Evolutionary conservation across 2,888 invertebrate genomes (phyloP).

Genomic region (Cotesia congregata): DNA sequence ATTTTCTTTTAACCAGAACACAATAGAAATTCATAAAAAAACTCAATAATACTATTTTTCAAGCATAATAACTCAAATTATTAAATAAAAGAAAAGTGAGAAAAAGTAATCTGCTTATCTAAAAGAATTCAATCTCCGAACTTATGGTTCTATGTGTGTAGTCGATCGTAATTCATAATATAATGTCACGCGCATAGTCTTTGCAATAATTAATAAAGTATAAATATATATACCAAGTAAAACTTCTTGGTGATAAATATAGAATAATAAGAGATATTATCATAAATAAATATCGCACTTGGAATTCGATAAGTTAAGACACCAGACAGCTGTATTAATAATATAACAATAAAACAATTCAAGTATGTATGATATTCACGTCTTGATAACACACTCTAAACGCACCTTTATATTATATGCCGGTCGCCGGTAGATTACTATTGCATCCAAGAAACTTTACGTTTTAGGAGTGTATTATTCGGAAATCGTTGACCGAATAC

Average conservation of each 20-base stretch:
- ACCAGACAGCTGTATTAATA: background rate
- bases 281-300: background rate
- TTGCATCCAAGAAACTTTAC: slow-evolving; percentile 3
- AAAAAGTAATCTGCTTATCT: background rate
- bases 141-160: background rate
- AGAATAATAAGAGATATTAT: slow-evolving; percentile 3
- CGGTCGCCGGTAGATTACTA: background rate
- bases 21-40: too few species aligned
- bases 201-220: background rate
- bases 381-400: background rate
- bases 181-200: background rate
- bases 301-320: background rate
- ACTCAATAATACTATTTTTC: too few species aligned
- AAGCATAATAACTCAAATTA: too few species aligned
- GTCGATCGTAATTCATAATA: background rate
- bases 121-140: background rate
- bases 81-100: background rate
- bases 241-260: background rate
- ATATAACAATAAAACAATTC: background rate
- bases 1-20: too few species aligned
- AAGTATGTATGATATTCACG: background rate
- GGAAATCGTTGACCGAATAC: slow-evolving; percentile 47
- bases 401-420: background rate
- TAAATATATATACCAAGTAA: background rate
- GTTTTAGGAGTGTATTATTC: slow-evolving; percentile 40